Evolutionary conservation across 2,113 vertebrate genomes (phyloP).

Genomic region (Eidolon helvum): DNA sequence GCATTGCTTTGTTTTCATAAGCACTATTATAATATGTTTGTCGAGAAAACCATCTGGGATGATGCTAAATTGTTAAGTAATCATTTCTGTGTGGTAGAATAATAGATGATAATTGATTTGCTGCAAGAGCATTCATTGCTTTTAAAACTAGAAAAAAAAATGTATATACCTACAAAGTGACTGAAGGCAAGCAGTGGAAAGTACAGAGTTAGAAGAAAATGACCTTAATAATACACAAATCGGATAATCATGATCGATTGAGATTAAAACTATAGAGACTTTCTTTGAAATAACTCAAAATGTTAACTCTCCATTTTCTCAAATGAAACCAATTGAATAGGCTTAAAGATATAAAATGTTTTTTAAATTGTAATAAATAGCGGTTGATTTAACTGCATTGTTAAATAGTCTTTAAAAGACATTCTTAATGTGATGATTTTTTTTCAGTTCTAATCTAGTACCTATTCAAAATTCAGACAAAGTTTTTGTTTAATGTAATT

Average conservation of each 20-base stretch:
- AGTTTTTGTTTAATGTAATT: not conserved
- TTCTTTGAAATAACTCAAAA: slow-evolving; percentile 35
- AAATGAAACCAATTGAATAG: not conserved
- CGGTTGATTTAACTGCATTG: not conserved
- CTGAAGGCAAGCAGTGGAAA: not conserved
- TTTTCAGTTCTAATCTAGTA: not conserved
- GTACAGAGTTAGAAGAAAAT: not conserved
- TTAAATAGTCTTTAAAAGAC: not conserved
- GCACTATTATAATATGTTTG: not conserved
- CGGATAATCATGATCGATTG: not conserved
- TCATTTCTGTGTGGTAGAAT: slow-evolving; percentile 31
- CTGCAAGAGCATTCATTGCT: not conserved
- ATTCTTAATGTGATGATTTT: not conserved
- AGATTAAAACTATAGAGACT: not conserved
- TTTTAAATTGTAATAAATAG: not conserved
- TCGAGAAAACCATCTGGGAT: slow-evolving; percentile 9
- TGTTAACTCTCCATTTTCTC: slow-evolving; percentile 20
- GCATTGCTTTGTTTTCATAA: not conserved
- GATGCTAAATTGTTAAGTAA: slow-evolving; percentile 20
- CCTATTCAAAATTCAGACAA: not conserved
- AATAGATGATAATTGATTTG: not conserved
- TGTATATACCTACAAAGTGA: not conserved
- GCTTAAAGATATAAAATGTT: not conserved
- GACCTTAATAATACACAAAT: not conserved
- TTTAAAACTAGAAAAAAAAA: slow-evolving; percentile 26